A percentile compares a stretch with the other conserved stretches of the same genome.
These are phyloP conservation scores for Euplexia lucipara DNA, from an alignment of 2,888 invertebrate species.

Conservation along the genomic window DNA sequence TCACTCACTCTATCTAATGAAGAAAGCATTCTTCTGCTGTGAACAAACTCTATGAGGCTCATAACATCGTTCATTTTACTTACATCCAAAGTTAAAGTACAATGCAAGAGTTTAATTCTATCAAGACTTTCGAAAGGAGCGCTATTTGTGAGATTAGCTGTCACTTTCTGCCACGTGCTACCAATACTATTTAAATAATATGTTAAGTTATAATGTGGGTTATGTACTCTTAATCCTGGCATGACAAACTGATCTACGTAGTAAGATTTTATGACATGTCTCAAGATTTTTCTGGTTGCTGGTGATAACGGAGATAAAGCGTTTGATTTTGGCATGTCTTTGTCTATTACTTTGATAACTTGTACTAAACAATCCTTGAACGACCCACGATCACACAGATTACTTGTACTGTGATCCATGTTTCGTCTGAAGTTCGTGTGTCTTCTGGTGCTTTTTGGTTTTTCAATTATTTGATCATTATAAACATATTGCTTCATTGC, in stretches of 20 bases:
- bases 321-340: conserved; percentile 63
- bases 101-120: conserved; percentile 76
- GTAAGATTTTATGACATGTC: conserved; percentile 71
- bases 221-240: conserved; percentile 59
- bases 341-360: conserved; percentile 73
- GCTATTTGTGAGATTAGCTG: conserved; percentile 61
- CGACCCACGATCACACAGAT: conserved; percentile 41
- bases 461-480: conserved; percentile 36
- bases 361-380: conserved; percentile 65
- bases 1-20: conserved; percentile 64
- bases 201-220: conserved; percentile 71
- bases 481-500: conserved; percentile 74
- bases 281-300: conserved; percentile 70
- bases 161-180: conserved; percentile 70
- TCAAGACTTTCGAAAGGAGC: conserved; percentile 68
- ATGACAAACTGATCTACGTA: conserved; percentile 65
- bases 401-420: conserved; percentile 16
- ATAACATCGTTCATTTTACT: conserved; percentile 74
- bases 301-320: conserved; percentile 70
- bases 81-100: conserved; percentile 72
- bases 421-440: conserved; percentile 12
- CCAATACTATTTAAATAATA: conserved; percentile 74
- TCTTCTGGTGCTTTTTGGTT: conserved; percentile 30
- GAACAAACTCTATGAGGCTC: conserved; percentile 69
- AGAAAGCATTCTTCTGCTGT: conserved; percentile 71